Evolutionary conservation across 2,113 vertebrate species (phyloP), one percentile per base, ranked within the genome.

Genomic region (Picathartes gymnocephalus): DNA sequence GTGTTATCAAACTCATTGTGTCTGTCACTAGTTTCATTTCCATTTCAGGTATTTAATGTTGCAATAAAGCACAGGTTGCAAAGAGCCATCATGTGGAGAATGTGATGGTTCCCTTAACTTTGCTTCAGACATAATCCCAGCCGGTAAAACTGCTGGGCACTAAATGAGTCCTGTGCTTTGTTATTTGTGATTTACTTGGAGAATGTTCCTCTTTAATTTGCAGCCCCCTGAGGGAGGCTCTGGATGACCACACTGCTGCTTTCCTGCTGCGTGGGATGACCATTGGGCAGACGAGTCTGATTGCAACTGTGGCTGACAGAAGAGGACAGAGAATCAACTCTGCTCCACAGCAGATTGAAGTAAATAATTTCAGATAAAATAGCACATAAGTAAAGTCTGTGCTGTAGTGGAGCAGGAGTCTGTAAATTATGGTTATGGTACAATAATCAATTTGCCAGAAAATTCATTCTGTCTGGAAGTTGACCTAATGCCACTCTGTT

Each of bases 281-380:
- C 37, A 97, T 99, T 4, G 99, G 99, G 76, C 99, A 99, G 97
- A 99, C 99, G 6, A 99, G 97, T 48, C 97, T 99, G 44, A 98
- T 96, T 1, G 99, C 99, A 16, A 90, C 97, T 14, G 98, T 99
- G 58, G 86, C 97, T 19, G 98, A 98, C 90, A 98, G 97, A 96
- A 96, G 92, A 12, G 98, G 98, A 44, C 98, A 95, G 85, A 98
- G 96, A 87, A 97, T 99, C 86, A 95, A 88, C 81, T 99, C 99
- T 16, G 93, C 98, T 28, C 98, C 98, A 6, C 99, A 99, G 81
- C 98, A 98, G 81, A 98, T 99, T 14, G 99, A 99, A 96, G 99
- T 99, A 97, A 96, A 54, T 53, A 0, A 40, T 27, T 79, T 45
- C 48, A 71, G 25, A 80, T 66, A 27, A 90, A 83, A 61, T 27